These are phyloP conservation scores for Alexandromys oeconomus DNA, from an alignment of 2,797 vertebrate species.

Conservation along the genomic window DNA sequence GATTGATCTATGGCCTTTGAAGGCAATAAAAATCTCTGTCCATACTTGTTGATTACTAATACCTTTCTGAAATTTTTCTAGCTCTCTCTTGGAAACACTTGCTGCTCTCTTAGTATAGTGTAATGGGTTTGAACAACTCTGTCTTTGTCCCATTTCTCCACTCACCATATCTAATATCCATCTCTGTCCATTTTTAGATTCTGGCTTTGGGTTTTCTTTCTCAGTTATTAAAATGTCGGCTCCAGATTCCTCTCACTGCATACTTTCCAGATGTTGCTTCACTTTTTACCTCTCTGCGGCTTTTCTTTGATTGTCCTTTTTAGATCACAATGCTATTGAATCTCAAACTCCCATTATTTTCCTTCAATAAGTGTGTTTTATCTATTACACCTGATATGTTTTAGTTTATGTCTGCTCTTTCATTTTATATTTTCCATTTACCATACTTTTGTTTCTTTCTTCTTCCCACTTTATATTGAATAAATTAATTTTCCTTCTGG, in stretches of 20 bases:
- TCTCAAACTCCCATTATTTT: not conserved
- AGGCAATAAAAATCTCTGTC: not conserved
- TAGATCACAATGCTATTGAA: not conserved
- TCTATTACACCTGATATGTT: not conserved
- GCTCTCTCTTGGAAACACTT: not conserved
- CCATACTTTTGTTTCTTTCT: not conserved
- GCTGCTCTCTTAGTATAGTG: not conserved
- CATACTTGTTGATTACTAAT: slow-evolving; percentile 1
- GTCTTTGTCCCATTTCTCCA: not conserved
- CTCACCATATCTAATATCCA: not conserved
- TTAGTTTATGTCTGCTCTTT: not conserved
- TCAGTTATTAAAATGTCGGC: slow-evolving; percentile 39
- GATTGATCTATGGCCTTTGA: not conserved
- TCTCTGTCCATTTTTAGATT: slow-evolving; percentile 5
- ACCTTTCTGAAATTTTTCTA: slow-evolving; percentile 20
- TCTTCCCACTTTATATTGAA: not conserved
- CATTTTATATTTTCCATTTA: slow-evolving; percentile 37
- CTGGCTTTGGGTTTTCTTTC: slow-evolving; percentile 31
- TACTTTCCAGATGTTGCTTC: slow-evolving; percentile 50
- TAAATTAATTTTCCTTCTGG: not conserved
- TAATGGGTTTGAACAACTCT: not conserved
- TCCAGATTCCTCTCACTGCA: not conserved
- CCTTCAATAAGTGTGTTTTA: not conserved
- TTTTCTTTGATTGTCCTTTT: slow-evolving; percentile 18
- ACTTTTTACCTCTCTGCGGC: not conserved